These are phyloP conservation scores for Drosophila hamatofila DNA, from an alignment of 2,888 invertebrate species.

Conservation along the genomic window DNA sequence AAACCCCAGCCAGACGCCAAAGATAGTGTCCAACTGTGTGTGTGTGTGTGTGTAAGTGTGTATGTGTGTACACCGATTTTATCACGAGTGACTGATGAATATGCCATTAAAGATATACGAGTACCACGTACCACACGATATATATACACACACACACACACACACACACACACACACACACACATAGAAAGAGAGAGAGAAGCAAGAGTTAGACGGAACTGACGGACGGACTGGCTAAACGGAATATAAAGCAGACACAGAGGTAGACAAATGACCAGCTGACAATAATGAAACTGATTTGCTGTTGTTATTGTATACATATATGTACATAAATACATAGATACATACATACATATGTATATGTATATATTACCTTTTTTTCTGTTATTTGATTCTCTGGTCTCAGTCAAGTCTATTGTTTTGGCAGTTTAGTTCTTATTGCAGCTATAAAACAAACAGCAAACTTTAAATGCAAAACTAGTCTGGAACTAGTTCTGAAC, in stretches of 20 bases:
- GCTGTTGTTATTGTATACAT: constrained; percentile 36
- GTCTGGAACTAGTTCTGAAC: constrained; percentile 13
- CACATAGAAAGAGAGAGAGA: not conserved
- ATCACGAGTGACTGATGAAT: constrained; percentile 83
- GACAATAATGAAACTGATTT: constrained; percentile 66
- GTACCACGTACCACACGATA: constrained; percentile 51
- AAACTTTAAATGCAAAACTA: not conserved
- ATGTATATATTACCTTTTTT: constrained; percentile 12
- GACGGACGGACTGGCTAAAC: constrained; percentile 21
- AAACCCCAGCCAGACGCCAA: constrained; percentile 30
- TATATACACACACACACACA: constrained; percentile 12
- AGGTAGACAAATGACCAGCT: constrained; percentile 73
- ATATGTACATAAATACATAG: not conserved
- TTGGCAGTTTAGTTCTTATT: not conserved
- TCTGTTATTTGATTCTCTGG: constrained; percentile 8
- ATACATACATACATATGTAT: not conserved
- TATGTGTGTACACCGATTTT: constrained; percentile 68
- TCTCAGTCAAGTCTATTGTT: not conserved
- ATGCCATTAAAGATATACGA: constrained; percentile 81
- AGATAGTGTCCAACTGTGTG: constrained; percentile 20
- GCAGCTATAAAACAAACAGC: constrained; percentile 3
- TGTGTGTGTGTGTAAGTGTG: constrained; percentile 27
- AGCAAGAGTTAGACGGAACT: constrained; percentile 8
- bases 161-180: constrained; percentile 14
- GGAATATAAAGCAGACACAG: constrained; percentile 41